A percentile compares a stretch with the other conserved stretches of the same genome.
Evolutionary conservation across 2,113 vertebrate genomes (phyloP).

Genomic region (Poeciliopsis retropinna): DNA sequence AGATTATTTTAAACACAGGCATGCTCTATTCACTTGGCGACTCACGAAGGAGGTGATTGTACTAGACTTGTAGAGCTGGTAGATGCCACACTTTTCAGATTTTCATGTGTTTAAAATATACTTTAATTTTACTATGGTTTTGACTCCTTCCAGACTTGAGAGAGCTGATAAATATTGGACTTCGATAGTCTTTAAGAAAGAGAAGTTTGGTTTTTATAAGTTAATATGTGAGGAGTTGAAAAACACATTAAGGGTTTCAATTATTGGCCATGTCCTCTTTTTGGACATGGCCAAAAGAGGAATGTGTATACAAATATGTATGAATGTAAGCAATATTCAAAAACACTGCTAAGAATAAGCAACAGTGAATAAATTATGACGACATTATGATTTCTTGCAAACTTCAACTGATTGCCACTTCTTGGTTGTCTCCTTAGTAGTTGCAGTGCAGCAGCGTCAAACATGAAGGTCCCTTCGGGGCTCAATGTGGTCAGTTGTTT

Average conservation of each 20-base stretch:
- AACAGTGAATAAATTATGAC: no score
- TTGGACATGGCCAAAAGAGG: no score
- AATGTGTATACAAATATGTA: neutral
- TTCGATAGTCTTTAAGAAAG: neutral
- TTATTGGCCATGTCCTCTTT: neutral
- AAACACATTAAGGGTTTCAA: neutral
- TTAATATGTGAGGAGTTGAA: neutral
- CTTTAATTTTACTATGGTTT: slow-evolving; percentile 50
- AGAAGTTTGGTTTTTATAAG: neutral
- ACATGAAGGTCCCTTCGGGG: slow-evolving; percentile 32
- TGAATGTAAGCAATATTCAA: neutral
- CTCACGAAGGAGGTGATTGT: no score
- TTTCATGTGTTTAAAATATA: slow-evolving; percentile 50
- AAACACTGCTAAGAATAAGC: neutral
- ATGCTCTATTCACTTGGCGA: neutral
- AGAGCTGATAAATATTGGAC: slow-evolving; percentile 43
- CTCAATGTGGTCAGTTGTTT: slow-evolving; percentile 31
- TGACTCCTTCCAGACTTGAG: slow-evolving; percentile 37
- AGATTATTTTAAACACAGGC: neutral
- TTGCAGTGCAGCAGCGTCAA: neutral
- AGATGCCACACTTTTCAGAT: no score
- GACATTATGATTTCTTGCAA: neutral
- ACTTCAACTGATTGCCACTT: neutral
- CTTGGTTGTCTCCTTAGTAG: neutral
- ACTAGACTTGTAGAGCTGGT: no score